Evolutionary conservation across 1,140 invertebrate species (phyloP), one percentile per base, ranked within the genome.

Genomic region (Bombus waltoni): DNA sequence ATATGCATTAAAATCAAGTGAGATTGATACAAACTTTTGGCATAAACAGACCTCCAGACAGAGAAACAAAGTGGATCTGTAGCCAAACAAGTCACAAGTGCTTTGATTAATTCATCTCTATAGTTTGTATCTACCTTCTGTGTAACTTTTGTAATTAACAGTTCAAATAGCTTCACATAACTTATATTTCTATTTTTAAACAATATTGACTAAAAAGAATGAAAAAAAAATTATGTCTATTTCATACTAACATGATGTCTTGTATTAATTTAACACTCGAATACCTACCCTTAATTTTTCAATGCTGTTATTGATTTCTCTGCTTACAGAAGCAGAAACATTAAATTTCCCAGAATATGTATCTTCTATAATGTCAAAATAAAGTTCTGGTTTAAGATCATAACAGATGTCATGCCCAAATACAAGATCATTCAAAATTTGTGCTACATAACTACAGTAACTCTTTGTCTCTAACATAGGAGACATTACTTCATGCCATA

Each of bases 401-500:
- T 93, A 90, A 13, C 88, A 87, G 57, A 88, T 90, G 10, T 87
- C 89, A 59, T 94, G 89, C 3, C 65, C 84, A n/a, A 59, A 76
- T 13, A 97, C 91, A 13, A 98, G 94, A 71, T 96, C 96, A 62
- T 97, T 96, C 71, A 98, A 95, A 91, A 98, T 97, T 68, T 96
- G 95, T 10, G 97, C 94, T 72, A 97, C 96, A 93, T 97, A 97
- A 84, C 96, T 96, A 13, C 97, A 96, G 88, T 98, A 97, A 89
- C 96, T 96, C 93, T 97, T 97, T 87, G 97, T 93, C 88, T 97
- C 97, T 35, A 98, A 94, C 90, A 97, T 95, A 1, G 97, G 97
- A 47, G 97, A 94, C 97, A 98, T 98, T 22, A 98, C 94, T 85
- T 98, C 97, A 92, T 98, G 96, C 97, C 98, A 98, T 8, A 97